A percentile compares a stretch with the other conserved stretches of the same genome.
phyloP scores from a whole-genome alignment of 2,113 vertebrate species.

The Cercocebus atys region DNA sequence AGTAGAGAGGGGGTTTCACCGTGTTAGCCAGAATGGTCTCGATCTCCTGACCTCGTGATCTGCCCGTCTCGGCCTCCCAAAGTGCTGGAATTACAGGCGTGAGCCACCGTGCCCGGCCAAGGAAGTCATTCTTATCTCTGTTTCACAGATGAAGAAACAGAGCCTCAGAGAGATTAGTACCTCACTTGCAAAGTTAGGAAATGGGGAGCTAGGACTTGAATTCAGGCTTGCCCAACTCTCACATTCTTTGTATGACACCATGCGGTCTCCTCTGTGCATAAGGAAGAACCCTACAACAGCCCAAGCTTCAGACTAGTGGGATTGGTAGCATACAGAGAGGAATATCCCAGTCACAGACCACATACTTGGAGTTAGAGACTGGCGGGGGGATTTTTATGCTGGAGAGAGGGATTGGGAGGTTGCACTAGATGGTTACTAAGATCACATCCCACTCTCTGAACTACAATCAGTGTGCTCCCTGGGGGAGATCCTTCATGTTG shows the following conservation, averaged over 20 bases:
- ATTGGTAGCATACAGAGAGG: background rate
- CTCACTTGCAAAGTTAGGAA: background rate
- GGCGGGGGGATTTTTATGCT: background rate
- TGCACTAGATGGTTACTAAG: background rate
- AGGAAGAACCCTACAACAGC: background rate
- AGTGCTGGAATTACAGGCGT: no score
- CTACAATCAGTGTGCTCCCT: background rate
- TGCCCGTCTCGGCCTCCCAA: rapidly evolving
- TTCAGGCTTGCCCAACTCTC: background rate
- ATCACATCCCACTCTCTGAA: background rate
- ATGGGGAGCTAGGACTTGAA: background rate
- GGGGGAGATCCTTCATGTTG: background rate
- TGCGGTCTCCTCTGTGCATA: background rate
- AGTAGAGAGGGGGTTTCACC: no score
- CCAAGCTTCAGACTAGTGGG: background rate
- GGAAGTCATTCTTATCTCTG: background rate
- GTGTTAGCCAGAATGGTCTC: no score
- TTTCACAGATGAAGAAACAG: background rate
- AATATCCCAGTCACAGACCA: background rate
- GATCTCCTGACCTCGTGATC: no score
- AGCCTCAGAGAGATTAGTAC: slow-evolving; percentile 12
- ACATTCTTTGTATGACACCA: background rate
- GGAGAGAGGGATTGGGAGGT: background rate
- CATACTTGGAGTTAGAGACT: background rate
- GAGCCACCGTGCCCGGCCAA: background rate